Base-by-base conservation (phyloP, 1,140 invertebrate genomes). In the Globodera rostochiensis region DNA sequence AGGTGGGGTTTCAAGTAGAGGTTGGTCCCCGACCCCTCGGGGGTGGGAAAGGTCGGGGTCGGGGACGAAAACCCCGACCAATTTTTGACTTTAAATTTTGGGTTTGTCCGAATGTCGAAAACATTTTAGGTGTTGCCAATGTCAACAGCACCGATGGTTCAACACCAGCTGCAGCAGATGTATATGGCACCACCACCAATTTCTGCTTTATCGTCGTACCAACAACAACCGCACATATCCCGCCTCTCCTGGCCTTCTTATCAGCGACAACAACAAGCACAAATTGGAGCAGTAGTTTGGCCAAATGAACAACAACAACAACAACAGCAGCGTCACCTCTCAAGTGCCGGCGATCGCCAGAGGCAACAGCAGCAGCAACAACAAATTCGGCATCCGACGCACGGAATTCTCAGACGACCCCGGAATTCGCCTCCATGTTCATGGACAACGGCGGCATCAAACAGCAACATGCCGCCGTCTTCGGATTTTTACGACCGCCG, bases 371-470 rank as follows among this genome's bases (percentile, higher is more conserved):
- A 75, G 15, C 49, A 77, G 25, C 74, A 77, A 77, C 74, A 76
- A 64, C 74, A 47, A 36, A 19, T 60, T 25, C 49, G 36, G 45
- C 76, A 69, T 11, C 5, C 45, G 45, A 49, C 76, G 21, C 21
- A 88, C 64, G 87, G 87, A 6, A 88, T 88, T 69, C 49, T 78
- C 25, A 45, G 50, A 36, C 66, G 74, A 66, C 36, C 57, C 9
- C 57, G 47, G 6, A 57, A 76, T 64, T 66, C 47, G 19, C 47
- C 74, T n/a, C 64, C 49, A 19, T 60, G 45, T 53, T 46, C 21
- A 11, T 36, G 21, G 25, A 4, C 36, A 50, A 15, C 4, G 36
- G 69, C 15, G 50, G 71, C 36, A 70, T 36, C 36, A 36, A 36
- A 36, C 36, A 36, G 36, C 36, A 36, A 36, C 36, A 36, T 36